Base-by-base conservation (phyloP, 1,140 invertebrate genomes). In the Drosophila tropicalis region DNA sequence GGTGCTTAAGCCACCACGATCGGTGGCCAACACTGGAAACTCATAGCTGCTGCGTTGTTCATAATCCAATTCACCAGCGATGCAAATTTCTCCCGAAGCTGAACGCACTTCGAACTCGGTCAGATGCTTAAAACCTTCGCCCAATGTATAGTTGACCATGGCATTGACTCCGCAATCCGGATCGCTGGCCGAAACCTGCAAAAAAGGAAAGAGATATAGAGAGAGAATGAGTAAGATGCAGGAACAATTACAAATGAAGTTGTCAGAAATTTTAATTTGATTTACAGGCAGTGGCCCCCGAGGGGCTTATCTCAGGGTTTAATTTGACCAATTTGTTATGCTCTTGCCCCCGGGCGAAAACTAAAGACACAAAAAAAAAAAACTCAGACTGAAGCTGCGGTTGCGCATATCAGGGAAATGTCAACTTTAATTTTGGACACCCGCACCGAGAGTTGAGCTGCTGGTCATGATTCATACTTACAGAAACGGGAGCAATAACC, bases 131-230 rank as follows among this genome's bases (percentile, higher is more conserved):
- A 94, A 94, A 54, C 94, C 94, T 40, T 96, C 95, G 12, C 96
- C 96, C 51, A 98, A 93, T 0, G 97, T 98, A 93, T 99, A 99
- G 92, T 97, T 98, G 25, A 99, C 96, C 92, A 97, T 95, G 0
- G 97, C 96, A 92, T 99, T 99, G 7, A 98, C 96, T 13, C 98
- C 98, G 83, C 97, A 98, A 93, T 99, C 98, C 1, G 96, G 96
- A 93, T 99, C 98, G 32, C 96, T 97, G 0, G 98, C 98, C 62
- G 96, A 96, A 60, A 99, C 97, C 98, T 98, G 94, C 0, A 93
- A 93, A 69, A 89, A 6, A 17, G 44, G n/a, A 47, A 15, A 51
- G 9, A 62, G 60, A 15, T n/a, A n/a, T n/a, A n/a, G 60, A 13
- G 54, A 68, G 3, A 36, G 17, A 62, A 7, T 55, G 34, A 62